Base-by-base conservation (phyloP, 2,797 vertebrate genomes). In the Heteromormyrus szaboi region DNA sequence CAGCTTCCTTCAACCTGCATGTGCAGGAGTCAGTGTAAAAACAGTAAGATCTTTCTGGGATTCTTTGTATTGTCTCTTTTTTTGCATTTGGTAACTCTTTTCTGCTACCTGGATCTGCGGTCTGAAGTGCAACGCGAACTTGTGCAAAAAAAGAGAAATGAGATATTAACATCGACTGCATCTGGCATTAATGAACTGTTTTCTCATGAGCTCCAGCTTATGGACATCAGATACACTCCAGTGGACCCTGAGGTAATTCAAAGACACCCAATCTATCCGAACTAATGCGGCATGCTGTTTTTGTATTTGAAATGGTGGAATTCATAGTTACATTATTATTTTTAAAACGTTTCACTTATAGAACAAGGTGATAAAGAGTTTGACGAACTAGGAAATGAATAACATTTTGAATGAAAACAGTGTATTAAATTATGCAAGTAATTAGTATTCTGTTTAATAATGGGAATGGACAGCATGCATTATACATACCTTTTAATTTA, bases 31-130 rank as follows among this genome's bases (percentile, higher is more conserved):
- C 95, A 95, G 93, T 97, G 96, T 93, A 95, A 95, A 92, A 95
- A 94, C 92, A 96, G 97, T 90, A 95, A 96, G 91, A 91, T 97
- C 89, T 97, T 97, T 94, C 95, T 97, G 93, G 96, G 96, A 89
- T 97, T 98, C 94, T 97, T 99, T 94, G 95, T 97, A 89, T 94
- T 98, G 93, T 98, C 98, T 87, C 95, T 99, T 91, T 96, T 95
- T 72, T 95, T 98, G 90, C 98, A 98, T 94, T 95, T 97, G 92
- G 94, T 98, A 93, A 99, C 97, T 44, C 96, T 98, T 46, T 95
- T 97, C 93, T 98, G 97, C 93, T 98, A 98, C 89, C 92, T 98
- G 95, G 97, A 98, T 89, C 95, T 99, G 89, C 96, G 97, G 86
- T 97, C 97, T 72, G 97, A 98, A 91, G 95, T 98, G 88, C 96